These are phyloP conservation scores for Chymomyza fuscimana DNA, from an alignment of 2,888 invertebrate species.

Conservation along the genomic window DNA sequence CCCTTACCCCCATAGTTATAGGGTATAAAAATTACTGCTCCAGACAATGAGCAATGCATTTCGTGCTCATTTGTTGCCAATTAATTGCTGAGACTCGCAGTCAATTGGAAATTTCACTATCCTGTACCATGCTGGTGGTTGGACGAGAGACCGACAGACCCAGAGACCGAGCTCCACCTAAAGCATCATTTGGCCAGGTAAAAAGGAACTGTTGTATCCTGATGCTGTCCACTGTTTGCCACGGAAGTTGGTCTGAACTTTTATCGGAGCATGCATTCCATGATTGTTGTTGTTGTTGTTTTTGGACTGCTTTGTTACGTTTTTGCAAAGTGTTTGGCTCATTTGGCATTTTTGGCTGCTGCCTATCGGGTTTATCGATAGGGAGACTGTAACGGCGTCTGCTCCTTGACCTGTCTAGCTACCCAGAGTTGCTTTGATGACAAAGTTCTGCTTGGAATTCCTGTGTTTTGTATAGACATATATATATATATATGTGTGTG, in stretches of 20 bases:
- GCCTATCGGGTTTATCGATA: not conserved
- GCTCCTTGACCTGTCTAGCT: conserved; percentile 29
- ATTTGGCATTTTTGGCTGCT: conserved; percentile 11
- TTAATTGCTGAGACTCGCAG: conserved; percentile 71
- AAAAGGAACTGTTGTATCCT: not conserved
- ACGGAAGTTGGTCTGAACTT: conserved; percentile 5
- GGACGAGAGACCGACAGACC: conserved; percentile 20
- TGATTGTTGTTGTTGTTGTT: conserved; percentile 22
- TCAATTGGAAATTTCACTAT: conserved; percentile 65
- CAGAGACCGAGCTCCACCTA: too few species aligned
- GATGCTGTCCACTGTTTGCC: not conserved
- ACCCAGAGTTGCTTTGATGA: conserved; percentile 12
- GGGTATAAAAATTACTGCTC: not conserved
- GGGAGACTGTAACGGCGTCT: conserved; percentile 10
- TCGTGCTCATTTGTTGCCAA: conserved; percentile 72
- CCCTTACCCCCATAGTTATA: not conserved
- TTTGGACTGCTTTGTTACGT: not conserved
- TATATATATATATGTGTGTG: conserved; percentile 1
- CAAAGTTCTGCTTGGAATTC: conserved; percentile 10
- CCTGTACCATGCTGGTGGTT: conserved; percentile 9
- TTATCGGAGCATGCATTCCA: not conserved
- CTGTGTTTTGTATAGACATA: not conserved
- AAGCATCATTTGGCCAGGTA: not conserved
- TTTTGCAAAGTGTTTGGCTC: not conserved
- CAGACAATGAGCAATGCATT: conserved; percentile 29